Evolutionary conservation across 2,888 invertebrate species (phyloP).

Genomic region (Nasonovia ribisnigri): DNA sequence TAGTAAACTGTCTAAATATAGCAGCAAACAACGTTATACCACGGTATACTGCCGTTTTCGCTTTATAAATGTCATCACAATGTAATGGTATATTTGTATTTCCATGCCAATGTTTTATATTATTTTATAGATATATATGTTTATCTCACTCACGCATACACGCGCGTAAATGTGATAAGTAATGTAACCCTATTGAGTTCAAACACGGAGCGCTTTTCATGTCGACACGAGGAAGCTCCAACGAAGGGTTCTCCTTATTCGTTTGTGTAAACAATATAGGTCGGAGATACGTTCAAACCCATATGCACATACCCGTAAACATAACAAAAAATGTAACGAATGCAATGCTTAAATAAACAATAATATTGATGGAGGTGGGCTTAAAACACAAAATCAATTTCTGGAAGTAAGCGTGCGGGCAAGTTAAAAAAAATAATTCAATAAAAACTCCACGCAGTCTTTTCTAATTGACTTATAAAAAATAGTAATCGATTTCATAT

Average conservation of each 20-base stretch:
- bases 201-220: not conserved
- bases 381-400: not conserved
- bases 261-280: conserved; percentile 11
- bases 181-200: conserved; percentile 4
- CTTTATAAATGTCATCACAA: not conserved
- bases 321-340: not conserved
- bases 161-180: not conserved
- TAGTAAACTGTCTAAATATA: not conserved
- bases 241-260: conserved; percentile 18
- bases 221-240: not conserved
- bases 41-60: not conserved
- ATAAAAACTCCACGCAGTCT: not conserved
- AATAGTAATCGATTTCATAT: not conserved
- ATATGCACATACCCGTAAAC: not conserved
- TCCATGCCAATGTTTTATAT: conserved; percentile 4
- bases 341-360: conserved; percentile 16
- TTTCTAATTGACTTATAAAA: not conserved
- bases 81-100: not conserved
- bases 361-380: not conserved
- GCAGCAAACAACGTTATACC: not conserved
- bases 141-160: not conserved
- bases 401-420: not conserved
- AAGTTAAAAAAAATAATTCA: not conserved
- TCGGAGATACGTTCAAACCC: conserved; percentile 6
- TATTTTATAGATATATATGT: not conserved